Conservation (phyloP, 2,888 invertebrate genomes). For the Zaprionus lineosus region DNA sequence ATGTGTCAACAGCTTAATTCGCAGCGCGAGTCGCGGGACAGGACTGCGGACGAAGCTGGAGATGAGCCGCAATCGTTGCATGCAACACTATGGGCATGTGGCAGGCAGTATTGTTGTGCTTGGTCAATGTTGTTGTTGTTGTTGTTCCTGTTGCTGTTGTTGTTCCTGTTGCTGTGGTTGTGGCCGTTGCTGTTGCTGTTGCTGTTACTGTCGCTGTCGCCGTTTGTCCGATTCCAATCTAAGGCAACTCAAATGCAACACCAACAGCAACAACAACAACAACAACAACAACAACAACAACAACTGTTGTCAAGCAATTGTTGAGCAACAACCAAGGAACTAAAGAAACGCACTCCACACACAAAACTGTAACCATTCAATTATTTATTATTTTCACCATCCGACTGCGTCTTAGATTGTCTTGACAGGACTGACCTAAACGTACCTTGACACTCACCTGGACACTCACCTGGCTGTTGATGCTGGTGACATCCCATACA, state of each 20-base stretch:
- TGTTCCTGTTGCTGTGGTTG: no score
- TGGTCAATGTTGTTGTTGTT: no score
- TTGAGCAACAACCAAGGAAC: slow-evolving; percentile 8
- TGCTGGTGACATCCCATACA: slow-evolving; percentile 11
- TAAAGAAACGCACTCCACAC: slow-evolving; percentile 43
- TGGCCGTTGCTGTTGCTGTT: slow-evolving; percentile 25
- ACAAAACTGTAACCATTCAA: slow-evolving; percentile 52
- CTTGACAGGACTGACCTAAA: no score
- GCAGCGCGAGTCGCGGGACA: slow-evolving; percentile 62
- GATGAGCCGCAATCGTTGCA: slow-evolving; percentile 26
- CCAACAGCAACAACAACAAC: slow-evolving; percentile 12
- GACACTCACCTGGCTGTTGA: background rate
- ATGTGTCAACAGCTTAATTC: slow-evolving; percentile 83
- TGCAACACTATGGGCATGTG: slow-evolving; percentile 26
- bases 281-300: slow-evolving; percentile 10
- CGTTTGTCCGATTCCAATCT: slow-evolving; percentile 54
- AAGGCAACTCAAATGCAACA: slow-evolving; percentile 45
- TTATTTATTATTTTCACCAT: slow-evolving; percentile 60
- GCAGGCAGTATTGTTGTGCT: no score
- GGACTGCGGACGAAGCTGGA: slow-evolving; percentile 8
- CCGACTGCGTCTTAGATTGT: slow-evolving; percentile 29
- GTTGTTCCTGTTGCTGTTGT: slow-evolving; percentile 7
- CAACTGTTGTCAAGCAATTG: no score
- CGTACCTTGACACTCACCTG: no score
- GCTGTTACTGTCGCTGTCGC: slow-evolving; percentile 37